Evolutionary conservation across 2,113 vertebrate species (phyloP), one percentile per base, ranked within the genome.

Genomic region (Cryptomyrus ogoouensis): DNA sequence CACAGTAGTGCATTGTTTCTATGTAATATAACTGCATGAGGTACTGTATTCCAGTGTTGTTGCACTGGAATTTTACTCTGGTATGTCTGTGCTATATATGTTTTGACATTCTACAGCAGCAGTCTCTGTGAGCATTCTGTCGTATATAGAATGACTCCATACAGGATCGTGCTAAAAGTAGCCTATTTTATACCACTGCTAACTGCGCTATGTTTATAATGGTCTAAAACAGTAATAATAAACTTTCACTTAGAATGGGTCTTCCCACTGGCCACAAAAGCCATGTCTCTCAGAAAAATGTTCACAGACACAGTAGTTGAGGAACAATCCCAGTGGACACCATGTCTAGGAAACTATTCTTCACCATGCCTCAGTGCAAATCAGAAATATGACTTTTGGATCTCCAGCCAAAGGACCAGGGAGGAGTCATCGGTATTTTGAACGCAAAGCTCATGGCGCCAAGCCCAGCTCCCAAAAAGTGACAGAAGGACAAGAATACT

Each of bases 261-360:
- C n/a, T 31, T 70, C 10, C 9, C 10, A 70, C 62, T 31, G 62
- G n/a, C 62, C 27, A 70, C 62, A 0, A 27, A 70, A 70, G 62
- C 27, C 62, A 31, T 70, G 62, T 70, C 62, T n/a, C n/a, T 31
- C 9, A 70, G n/a, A 70, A 70, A 70, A 70, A 31, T 5, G 19
- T 70, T 70, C 62, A 70, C 62, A 70, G 62, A 70, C 62, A 70
- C n/a, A 70, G 62, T 70, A 70, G 62, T 70, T 70, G 62, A 70
- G 27, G 62, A 27, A 31, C n/a, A 70, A 31, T 70, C 62, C 62
- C 62, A 70, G 62, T 31, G 62, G n/a, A 70, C n/a, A 5, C 62
- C 27, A 31, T 31, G 62, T 70, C 62, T 70, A 70, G 62, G 62
- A 70, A 70, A 70, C 62, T 70, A 31, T 70, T 10, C 62, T 70